Evolutionary conservation across 2,113 vertebrate genomes (phyloP).

Genomic region (Nibea albiflora): DNA sequence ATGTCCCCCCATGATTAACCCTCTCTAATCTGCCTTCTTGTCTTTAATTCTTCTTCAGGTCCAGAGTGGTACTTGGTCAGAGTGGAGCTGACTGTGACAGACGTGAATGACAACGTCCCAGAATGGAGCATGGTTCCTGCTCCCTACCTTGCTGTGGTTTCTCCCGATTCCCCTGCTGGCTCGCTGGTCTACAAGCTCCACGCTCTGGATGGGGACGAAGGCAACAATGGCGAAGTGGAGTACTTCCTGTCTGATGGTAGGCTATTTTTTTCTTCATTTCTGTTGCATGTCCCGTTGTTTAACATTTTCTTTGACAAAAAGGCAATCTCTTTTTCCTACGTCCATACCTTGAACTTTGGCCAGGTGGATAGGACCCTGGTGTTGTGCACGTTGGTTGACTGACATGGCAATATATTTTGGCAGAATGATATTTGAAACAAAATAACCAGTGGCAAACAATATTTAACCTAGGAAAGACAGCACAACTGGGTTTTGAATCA

Average conservation of each 20-base stretch:
- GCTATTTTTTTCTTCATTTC: slow-evolving; percentile 4
- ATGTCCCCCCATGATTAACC: not conserved
- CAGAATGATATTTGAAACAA: no score
- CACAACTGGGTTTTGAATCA: not conserved
- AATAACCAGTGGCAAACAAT: not conserved
- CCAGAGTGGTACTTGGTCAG: slow-evolving; percentile 87
- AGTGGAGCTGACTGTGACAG: slow-evolving; percentile 86
- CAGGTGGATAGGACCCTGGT: not conserved
- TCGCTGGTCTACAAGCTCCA: slow-evolving; percentile 88
- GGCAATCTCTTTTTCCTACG: not conserved
- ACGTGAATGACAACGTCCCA: slow-evolving; percentile 90
- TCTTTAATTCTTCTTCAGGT: slow-evolving; percentile 74
- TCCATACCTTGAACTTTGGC: not conserved
- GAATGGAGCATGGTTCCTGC: slow-evolving; percentile 90
- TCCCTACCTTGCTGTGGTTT: slow-evolving; percentile 87
- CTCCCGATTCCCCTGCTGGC: slow-evolving; percentile 78
- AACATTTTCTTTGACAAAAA: not conserved
- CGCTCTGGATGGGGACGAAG: slow-evolving; percentile 88
- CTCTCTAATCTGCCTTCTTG: not conserved
- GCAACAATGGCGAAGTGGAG: slow-evolving; percentile 87
- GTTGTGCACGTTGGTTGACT: not conserved
- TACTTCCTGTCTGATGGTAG: slow-evolving; percentile 92
- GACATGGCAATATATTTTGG: no score
- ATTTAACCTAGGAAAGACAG: not conserved
- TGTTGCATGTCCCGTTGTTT: not conserved